Evolutionary conservation across 1,140 invertebrate genomes (phyloP).

Genomic region (Drosophila dunni): DNA sequence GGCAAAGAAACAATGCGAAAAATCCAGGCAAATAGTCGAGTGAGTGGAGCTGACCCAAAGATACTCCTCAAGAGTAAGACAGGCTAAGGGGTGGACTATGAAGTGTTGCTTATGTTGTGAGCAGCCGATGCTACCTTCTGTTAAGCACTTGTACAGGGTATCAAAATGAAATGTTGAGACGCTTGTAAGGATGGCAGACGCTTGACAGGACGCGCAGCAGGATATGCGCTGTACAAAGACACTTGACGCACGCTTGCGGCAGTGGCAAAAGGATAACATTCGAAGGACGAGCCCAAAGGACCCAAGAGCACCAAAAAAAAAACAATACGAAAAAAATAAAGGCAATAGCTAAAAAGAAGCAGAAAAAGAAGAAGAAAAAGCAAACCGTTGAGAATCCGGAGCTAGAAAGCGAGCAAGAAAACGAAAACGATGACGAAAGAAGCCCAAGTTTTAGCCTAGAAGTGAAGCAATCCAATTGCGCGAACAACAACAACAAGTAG

Average conservation of each 20-base stretch:
- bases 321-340: background rate
- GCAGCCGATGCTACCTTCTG: background rate
- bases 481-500: background rate
- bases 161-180: slow-evolving; percentile 24
- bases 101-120: too few relatives aligned
- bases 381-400: background rate
- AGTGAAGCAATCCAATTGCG: slow-evolving; percentile 30
- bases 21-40: background rate
- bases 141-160: slow-evolving; percentile 17
- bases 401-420: background rate
- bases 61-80: background rate
- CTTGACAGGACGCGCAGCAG: slow-evolving; percentile 27
- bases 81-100: too few relatives aligned
- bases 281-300: slow-evolving; percentile 2
- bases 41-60: background rate
- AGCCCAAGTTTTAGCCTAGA: slow-evolving; percentile 7
- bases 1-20: background rate
- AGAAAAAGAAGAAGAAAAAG: background rate
- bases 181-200: background rate
- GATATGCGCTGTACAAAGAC: slow-evolving; percentile 45
- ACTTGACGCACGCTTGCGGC: slow-evolving; percentile 48
- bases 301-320: slow-evolving; percentile 3
- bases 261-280: slow-evolving; percentile 42
- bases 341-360: background rate
- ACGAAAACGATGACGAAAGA: background rate